These are phyloP conservation scores for Protula sp. DNA, from an alignment of 2,888 invertebrate species.

Conservation along the genomic window DNA sequence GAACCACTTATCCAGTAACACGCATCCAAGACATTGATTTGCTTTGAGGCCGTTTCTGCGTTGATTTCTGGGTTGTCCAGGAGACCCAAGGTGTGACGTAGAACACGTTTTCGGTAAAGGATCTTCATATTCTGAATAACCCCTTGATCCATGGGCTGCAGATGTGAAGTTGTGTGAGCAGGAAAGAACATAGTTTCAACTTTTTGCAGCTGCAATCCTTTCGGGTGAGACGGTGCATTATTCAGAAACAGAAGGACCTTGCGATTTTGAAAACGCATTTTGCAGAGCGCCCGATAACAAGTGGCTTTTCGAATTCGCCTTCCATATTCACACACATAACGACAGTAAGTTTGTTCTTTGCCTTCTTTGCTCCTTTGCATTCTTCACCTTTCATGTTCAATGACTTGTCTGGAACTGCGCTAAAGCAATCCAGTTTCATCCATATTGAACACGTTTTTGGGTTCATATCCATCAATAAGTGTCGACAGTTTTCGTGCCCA, in stretches of 20 bases:
- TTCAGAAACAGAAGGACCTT: not conserved
- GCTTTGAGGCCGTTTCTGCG: not conserved
- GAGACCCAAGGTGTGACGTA: not conserved
- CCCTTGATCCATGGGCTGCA: not conserved
- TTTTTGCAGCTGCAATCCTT: not conserved
- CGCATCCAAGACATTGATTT: not conserved
- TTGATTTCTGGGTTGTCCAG: no score
- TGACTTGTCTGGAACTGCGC: no score
- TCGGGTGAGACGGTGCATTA: not conserved
- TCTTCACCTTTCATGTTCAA: no score
- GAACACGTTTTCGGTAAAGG: no score
- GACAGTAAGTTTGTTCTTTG: not conserved
- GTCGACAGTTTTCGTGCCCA: no score
- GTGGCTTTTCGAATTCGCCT: not conserved
- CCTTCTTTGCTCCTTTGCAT: no score
- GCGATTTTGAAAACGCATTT: no score
- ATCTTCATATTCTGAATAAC: not conserved
- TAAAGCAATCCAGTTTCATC: no score
- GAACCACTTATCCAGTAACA: not conserved
- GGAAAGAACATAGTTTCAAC: no score
- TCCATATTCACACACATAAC: not conserved
- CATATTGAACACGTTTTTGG: no score
- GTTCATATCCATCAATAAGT: no score
- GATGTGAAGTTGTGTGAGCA: no score
- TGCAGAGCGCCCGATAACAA: not conserved